Evolutionary conservation across 2,797 vertebrate genomes (phyloP).

Genomic region (Hemitrygon akajei): DNA sequence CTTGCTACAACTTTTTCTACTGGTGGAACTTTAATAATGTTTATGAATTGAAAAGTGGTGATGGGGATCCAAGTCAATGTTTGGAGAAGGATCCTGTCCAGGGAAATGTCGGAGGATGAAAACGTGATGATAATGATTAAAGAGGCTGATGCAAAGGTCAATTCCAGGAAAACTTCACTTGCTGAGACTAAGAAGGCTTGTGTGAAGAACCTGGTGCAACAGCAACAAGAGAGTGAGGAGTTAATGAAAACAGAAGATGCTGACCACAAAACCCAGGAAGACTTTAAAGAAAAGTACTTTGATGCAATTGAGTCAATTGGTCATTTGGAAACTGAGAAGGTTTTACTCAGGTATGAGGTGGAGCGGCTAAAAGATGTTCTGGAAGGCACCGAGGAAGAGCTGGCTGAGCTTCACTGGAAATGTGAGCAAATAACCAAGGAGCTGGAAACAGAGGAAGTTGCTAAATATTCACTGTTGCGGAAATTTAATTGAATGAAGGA

Average conservation of each 20-base stretch:
- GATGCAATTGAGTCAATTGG: neutral
- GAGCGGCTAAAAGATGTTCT: neutral
- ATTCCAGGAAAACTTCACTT: too few relatives aligned
- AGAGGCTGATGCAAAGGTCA: too few relatives aligned
- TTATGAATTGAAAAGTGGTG: neutral
- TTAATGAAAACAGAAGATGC: too few relatives aligned
- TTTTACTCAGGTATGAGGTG: slow-evolving; percentile 4
- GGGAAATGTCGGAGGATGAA: slow-evolving; percentile 15
- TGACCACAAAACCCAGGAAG: neutral
- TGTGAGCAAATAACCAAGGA: neutral
- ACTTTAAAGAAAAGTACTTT: slow-evolving; percentile 17
- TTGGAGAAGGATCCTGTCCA: neutral
- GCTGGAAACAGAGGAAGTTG: slow-evolving; percentile 8
- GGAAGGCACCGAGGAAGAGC: slow-evolving; percentile 24
- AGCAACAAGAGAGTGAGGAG: too few relatives aligned
- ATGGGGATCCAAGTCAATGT: slow-evolving; percentile 11
- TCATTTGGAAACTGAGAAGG: slow-evolving; percentile 28
- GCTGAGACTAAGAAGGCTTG: too few relatives aligned
- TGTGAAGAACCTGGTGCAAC: too few relatives aligned
- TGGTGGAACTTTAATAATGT: neutral
- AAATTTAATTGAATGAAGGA: neutral
- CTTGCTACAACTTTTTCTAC: neutral
- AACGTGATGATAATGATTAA: slow-evolving; percentile 18
- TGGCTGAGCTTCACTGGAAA: slow-evolving; percentile 16
- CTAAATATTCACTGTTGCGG: neutral